Evolutionary conservation across 1,140 invertebrate species (phyloP).

Genomic region (Zaprionus inermis): DNA sequence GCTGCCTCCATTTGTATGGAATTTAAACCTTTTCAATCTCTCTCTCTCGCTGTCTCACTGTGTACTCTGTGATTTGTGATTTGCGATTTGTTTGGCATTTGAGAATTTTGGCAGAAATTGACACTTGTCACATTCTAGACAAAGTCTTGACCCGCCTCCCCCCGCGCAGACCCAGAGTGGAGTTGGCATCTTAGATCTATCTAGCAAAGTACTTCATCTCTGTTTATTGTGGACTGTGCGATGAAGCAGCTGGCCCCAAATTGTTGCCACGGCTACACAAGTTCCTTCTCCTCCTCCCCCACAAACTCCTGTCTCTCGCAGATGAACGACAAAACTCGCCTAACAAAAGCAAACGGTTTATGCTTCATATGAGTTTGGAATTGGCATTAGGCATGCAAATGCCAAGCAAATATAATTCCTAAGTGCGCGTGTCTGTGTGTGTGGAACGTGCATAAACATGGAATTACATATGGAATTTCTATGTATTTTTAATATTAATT

Average conservation of each 20-base stretch:
- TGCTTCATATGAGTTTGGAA: constrained; percentile 45
- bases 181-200: not conserved
- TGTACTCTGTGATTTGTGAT: constrained; percentile 39
- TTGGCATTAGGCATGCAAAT: constrained; percentile 50
- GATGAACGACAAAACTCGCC: constrained; percentile 21
- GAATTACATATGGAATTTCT: constrained; percentile 23
- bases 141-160: not conserved
- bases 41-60: not conserved
- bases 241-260: not conserved
- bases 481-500: constrained; percentile 49
- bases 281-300: not conserved
- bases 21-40: constrained; percentile 50
- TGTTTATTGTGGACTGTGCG: constrained; percentile 31
- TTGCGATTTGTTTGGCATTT: constrained; percentile 39
- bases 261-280: constrained; percentile 27
- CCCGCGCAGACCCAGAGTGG: not conserved
- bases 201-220: constrained; percentile 11
- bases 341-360: constrained; percentile 48
- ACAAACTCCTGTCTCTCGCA: not conserved
- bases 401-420: constrained; percentile 42
- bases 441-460: constrained; percentile 31
- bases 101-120: constrained; percentile 29
- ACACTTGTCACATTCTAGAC: constrained; percentile 34
- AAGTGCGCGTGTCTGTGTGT: constrained; percentile 21
- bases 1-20: constrained; percentile 23